Conservation (phyloP, 1,140 invertebrate genomes). For the Leptinotarsa lineolata region DNA sequence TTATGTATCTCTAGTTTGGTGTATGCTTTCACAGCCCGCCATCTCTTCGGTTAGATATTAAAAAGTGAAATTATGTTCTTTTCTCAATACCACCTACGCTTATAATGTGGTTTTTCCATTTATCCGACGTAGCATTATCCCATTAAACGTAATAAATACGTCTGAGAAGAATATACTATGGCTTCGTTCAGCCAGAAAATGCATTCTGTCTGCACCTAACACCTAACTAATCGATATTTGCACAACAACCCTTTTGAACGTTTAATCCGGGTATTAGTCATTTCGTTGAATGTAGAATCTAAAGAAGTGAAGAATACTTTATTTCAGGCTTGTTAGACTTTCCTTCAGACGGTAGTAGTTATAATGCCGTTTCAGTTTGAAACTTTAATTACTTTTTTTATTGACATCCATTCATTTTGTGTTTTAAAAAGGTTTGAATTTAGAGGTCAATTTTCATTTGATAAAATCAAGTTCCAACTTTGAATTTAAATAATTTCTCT, state of each 20-base stretch:
- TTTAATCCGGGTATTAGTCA: background rate
- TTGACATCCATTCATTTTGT: no score
- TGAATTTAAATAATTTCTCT: no score
- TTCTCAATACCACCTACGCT: background rate
- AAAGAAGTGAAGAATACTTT: no score
- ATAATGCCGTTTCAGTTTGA: no score
- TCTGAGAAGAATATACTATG: slow-evolving; percentile 22
- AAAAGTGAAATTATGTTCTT: slow-evolving; percentile 3
- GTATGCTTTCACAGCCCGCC: no score
- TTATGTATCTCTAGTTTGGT: no score
- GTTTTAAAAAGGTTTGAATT: no score
- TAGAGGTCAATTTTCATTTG: no score
- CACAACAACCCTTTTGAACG: slow-evolving; percentile 16
- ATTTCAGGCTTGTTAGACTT: no score
- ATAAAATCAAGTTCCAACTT: no score
- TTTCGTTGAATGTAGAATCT: background rate
- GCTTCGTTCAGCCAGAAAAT: slow-evolving; percentile 23
- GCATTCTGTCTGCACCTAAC: slow-evolving; percentile 4
- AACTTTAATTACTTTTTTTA: no score
- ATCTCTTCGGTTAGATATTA: background rate
- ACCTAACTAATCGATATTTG: slow-evolving; percentile 12
- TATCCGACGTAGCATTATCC: slow-evolving; percentile 27
- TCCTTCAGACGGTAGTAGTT: no score
- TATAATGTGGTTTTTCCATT: slow-evolving; percentile 31
- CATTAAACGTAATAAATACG: slow-evolving; percentile 32